A percentile compares a stretch with the other conserved stretches of the same genome.
These are phyloP conservation scores for Notospermus geniculatus DNA, from an alignment of 1,140 invertebrate species.

Conservation along the genomic window DNA sequence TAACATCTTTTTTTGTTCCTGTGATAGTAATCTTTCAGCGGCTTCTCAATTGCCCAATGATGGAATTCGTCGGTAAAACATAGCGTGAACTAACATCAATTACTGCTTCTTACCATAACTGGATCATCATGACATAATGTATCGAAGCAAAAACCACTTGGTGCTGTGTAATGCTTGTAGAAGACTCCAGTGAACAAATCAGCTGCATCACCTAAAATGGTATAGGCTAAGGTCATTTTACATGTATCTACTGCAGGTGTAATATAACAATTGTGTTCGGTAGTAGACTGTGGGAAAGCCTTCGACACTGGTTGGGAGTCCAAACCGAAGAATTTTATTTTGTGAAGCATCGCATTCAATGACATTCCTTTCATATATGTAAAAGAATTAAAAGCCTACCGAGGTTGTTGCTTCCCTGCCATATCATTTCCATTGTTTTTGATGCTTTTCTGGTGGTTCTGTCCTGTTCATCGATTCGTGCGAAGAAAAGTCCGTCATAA, in stretches of 20 bases:
- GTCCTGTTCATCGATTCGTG: slow-evolving; percentile 81
- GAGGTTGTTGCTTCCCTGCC: slow-evolving; percentile 61
- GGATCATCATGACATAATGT: slow-evolving; percentile 76
- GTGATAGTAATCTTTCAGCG: no score
- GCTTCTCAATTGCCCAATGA: no score
- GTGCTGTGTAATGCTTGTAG: slow-evolving; percentile 68
- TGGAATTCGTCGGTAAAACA: no score
- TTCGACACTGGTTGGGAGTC: neutral
- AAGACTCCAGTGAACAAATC: slow-evolving; percentile 47
- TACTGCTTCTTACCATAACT: slow-evolving; percentile 52
- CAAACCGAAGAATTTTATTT: neutral
- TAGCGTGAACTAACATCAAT: no score
- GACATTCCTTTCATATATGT: no score
- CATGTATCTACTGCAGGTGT: neutral
- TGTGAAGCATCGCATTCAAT: no score
- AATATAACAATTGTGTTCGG: no score
- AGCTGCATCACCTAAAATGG: slow-evolving; percentile 57
- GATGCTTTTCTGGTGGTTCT: slow-evolving; percentile 63
- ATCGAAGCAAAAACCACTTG: slow-evolving; percentile 84
- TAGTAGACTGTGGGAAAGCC: slow-evolving; percentile 8
- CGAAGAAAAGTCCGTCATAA: slow-evolving; percentile 79
- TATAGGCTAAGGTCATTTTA: no score
- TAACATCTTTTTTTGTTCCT: no score
- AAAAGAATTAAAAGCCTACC: slow-evolving; percentile 19
- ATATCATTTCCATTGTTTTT: slow-evolving; percentile 76